Evolutionary conservation across 2,797 vertebrate species (phyloP).

Genomic region (Sebastes trivittatus): DNA sequence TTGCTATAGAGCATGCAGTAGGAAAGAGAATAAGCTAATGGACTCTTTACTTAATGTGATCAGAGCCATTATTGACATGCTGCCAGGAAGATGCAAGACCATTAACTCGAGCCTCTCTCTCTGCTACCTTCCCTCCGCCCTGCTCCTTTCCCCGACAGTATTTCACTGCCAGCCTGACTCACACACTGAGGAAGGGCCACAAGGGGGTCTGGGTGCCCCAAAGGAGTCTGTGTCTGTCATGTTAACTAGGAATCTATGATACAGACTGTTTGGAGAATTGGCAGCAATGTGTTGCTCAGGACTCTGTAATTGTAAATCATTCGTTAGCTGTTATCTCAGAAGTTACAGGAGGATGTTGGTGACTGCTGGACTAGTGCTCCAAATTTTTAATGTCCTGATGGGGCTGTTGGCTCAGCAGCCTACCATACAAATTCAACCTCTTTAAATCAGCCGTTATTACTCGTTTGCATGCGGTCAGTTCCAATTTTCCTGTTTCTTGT

Average conservation of each 20-base stretch:
- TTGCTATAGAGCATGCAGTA: constrained; percentile 83
- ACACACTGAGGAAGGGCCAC: constrained; percentile 39
- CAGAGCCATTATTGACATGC: constrained; percentile 99
- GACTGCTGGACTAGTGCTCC: neutral
- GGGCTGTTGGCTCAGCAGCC: neutral
- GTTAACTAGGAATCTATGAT: constrained; percentile 63
- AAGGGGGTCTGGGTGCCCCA: constrained; percentile 47
- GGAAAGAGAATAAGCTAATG: constrained; percentile 95
- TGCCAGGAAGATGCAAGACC: constrained; percentile 97
- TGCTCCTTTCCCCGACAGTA: constrained; percentile 70
- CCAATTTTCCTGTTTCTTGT: neutral
- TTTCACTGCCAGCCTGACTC: constrained; percentile 58
- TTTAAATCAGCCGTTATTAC: constrained; percentile 9
- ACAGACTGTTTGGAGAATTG: constrained; percentile 35
- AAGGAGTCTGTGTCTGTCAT: constrained; percentile 70
- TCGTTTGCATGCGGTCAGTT: neutral
- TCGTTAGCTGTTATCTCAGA: neutral
- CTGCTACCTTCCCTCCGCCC: constrained; percentile 86
- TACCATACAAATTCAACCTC: constrained; percentile 10
- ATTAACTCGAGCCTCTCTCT: constrained; percentile 91
- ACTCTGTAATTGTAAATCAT: constrained; percentile 13
- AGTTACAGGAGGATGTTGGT: neutral
- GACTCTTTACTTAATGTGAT: constrained; percentile 99
- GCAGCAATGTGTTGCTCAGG: constrained; percentile 21
- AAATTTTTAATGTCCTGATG: neutral